Conservation (phyloP, 2,888 invertebrate genomes). For the Xestia c-nigrum region DNA sequence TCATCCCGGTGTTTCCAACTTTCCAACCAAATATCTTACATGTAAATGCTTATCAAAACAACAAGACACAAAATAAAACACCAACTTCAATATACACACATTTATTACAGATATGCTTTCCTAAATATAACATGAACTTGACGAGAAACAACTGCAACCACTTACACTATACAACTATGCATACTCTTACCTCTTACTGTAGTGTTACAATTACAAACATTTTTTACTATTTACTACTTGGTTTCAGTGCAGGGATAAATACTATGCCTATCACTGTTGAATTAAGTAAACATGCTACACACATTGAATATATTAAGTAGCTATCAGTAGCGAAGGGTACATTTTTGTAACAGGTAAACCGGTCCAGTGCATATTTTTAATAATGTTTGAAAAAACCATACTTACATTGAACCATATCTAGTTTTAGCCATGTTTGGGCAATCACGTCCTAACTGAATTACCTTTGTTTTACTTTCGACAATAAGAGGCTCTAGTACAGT, state of each 20-base stretch:
- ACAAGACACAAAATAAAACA: slow-evolving; percentile 40
- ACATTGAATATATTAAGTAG: background rate
- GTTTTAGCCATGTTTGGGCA: too few relatives aligned
- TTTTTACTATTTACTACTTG: slow-evolving; percentile 53
- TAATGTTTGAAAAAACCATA: too few relatives aligned
- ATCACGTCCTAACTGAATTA: too few relatives aligned
- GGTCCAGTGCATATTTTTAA: too few relatives aligned
- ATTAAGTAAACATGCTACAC: background rate
- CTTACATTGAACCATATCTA: too few relatives aligned
- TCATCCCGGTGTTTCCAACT: background rate
- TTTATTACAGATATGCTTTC: slow-evolving; percentile 90
- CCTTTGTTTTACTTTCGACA: too few relatives aligned
- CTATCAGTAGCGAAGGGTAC: too few relatives aligned
- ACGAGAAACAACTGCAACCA: slow-evolving; percentile 85
- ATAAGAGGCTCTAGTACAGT: too few relatives aligned
- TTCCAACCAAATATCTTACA: background rate
- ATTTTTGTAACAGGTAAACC: too few relatives aligned
- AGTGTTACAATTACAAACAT: slow-evolving; percentile 68
- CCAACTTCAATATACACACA: slow-evolving; percentile 86
- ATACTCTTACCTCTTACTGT: slow-evolving; percentile 63
- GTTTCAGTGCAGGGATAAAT: slow-evolving; percentile 60
- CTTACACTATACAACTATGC: slow-evolving; percentile 80
- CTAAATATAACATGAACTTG: slow-evolving; percentile 87
- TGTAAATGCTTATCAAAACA: background rate
- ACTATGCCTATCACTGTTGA: background rate